Percentiles rank a stretch among this genome's conserved stretches.
phyloP scores from a whole-genome alignment of 2,888 invertebrate species.

The Pimpla rufipes region DNA sequence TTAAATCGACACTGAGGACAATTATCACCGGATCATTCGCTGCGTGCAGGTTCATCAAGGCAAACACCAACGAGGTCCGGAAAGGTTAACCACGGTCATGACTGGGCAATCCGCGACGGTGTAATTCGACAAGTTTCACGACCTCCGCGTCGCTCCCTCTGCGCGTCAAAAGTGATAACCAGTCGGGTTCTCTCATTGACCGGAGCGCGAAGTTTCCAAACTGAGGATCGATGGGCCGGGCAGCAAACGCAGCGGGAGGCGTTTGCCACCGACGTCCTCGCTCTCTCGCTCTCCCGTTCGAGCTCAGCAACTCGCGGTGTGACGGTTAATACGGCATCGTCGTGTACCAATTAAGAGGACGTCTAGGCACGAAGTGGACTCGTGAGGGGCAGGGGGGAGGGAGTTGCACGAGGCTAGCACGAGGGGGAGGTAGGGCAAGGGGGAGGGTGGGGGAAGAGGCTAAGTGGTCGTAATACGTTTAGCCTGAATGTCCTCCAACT shows the following conservation, averaged over 20 bases:
- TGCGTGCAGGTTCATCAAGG: too few species aligned
- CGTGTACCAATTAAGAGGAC: slow-evolving; percentile 82
- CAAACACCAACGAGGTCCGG: background rate
- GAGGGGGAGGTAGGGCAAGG: slow-evolving; percentile 69
- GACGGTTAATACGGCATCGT: slow-evolving; percentile 74
- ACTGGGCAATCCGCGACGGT: background rate
- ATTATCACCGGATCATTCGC: too few species aligned
- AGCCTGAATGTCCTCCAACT: slow-evolving; percentile 79
- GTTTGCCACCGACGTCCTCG: slow-evolving; percentile 36
- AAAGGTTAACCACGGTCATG: background rate
- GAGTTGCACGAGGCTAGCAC: slow-evolving; percentile 73
- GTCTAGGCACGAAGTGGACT: slow-evolving; percentile 69
- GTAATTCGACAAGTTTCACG: background rate
- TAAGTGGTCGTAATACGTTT: slow-evolving; percentile 83
- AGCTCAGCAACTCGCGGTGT: slow-evolving; percentile 71
- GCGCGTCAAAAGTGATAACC: slow-evolving; percentile 13
- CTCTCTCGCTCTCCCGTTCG: background rate
- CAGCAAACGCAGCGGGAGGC: slow-evolving; percentile 30
- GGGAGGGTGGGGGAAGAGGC: slow-evolving; percentile 73
- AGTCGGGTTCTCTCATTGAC: slow-evolving; percentile 15
- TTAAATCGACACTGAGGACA: too few species aligned
- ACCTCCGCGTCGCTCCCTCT: background rate
- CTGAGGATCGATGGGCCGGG: background rate
- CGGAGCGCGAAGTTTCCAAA: slow-evolving; percentile 13
- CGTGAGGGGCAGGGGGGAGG: slow-evolving; percentile 66